These are phyloP conservation scores for Chaetogeoica ovagalla DNA, from an alignment of 2,888 invertebrate genomes.

Conservation along the genomic window DNA sequence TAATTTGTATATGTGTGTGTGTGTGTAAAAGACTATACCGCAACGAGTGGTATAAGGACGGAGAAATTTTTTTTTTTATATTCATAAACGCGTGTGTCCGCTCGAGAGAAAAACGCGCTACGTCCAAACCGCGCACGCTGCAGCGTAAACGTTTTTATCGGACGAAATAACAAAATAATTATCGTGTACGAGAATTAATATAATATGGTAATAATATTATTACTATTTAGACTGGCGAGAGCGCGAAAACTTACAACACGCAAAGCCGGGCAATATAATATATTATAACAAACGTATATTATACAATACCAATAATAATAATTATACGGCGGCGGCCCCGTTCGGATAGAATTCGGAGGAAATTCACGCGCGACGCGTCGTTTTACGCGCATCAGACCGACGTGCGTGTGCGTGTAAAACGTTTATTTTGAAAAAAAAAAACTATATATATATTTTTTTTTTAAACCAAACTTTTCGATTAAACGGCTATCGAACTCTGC, in stretches of 20 bases:
- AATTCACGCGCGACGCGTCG: conserved; percentile 34
- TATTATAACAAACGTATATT: neutral
- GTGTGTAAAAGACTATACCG: too few species aligned
- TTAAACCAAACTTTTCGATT: neutral
- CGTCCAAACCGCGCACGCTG: too few species aligned
- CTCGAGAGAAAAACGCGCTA: conserved; percentile 16
- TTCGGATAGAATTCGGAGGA: neutral
- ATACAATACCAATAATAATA: neutral
- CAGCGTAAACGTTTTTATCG: conserved; percentile 17
- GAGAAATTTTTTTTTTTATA: neutral
- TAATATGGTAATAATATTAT: neutral
- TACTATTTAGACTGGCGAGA: conserved; percentile 14
- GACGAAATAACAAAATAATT: conserved; percentile 19
- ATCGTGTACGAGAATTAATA: neutral
- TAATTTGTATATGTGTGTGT: too few species aligned
- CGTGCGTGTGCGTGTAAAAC: conserved; percentile 4
- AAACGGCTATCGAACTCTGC: too few species aligned
- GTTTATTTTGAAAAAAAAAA: too few species aligned
- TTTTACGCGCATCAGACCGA: neutral
- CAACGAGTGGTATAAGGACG: neutral
- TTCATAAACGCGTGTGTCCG: neutral
- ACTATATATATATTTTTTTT: too few species aligned
- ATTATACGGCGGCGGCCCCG: conserved; percentile 22
- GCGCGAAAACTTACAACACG: conserved; percentile 25
- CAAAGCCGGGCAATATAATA: neutral